Conservation (phyloP, 2,113 vertebrate genomes). For the Sinocyclocheilus anshuiensis region DNA sequence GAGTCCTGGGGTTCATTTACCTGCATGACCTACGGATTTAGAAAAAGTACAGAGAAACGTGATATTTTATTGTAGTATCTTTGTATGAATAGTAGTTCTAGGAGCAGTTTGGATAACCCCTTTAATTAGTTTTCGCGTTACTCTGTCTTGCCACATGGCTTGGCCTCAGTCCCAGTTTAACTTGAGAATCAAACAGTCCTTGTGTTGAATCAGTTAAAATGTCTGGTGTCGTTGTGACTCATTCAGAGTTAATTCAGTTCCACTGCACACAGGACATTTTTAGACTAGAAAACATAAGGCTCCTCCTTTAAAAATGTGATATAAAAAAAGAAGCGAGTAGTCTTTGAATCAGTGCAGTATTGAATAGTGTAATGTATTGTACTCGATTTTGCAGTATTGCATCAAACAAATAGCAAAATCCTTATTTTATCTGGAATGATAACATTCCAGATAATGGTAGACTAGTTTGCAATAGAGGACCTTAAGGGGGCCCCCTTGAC, state of each 20-base stretch:
- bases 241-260: not conserved
- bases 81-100: not conserved
- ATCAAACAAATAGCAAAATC: not conserved
- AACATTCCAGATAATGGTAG: too few relatives aligned
- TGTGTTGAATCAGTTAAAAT: slow-evolving; percentile 13
- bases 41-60: not conserved
- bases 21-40: too few relatives aligned
- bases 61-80: not conserved
- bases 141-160: slow-evolving; percentile 20
- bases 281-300: not conserved
- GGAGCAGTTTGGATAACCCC: not conserved
- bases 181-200: slow-evolving; percentile 3
- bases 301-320: not conserved
- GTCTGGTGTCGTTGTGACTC: slow-evolving; percentile 4
- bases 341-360: not conserved
- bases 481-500: not conserved
- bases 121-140: slow-evolving; percentile 6
- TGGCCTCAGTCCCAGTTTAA: slow-evolving; percentile 5
- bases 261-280: slow-evolving; percentile 1
- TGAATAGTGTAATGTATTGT: too few relatives aligned
- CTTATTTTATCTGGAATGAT: not conserved
- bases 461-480: not conserved
- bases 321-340: not conserved
- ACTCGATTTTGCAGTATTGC: not conserved
- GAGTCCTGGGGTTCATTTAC: not conserved